phyloP scores from a whole-genome alignment of 2,888 invertebrate species.

The Machimus atricapillus region DNA sequence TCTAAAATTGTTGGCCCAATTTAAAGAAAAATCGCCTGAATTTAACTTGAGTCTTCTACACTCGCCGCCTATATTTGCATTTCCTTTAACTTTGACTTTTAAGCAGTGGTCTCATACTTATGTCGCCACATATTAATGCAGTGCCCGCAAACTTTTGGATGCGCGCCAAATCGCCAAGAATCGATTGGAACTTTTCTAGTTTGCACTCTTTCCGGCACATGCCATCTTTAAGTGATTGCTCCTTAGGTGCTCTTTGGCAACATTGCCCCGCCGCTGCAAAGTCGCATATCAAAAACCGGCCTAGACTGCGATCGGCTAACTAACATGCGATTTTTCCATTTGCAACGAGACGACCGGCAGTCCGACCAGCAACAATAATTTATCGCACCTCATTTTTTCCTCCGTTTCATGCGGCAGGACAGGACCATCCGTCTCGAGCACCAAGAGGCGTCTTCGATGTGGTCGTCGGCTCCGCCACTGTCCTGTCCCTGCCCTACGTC shows the following conservation, averaged over 20 bases:
- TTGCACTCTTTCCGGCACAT: conserved; percentile 3
- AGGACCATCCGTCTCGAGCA: not conserved
- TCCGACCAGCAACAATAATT: not conserved
- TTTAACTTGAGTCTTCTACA: not conserved
- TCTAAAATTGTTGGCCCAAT: not conserved
- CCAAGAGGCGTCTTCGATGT: not conserved
- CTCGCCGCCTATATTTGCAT: not conserved
- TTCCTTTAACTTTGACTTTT: not conserved
- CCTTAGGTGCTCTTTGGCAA: not conserved
- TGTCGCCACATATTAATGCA: conserved; percentile 11
- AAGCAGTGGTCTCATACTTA: not conserved
- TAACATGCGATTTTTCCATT: not conserved
- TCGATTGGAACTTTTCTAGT: not conserved
- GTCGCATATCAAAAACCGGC: not conserved
- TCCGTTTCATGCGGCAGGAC: not conserved
- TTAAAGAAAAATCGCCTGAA: not conserved
- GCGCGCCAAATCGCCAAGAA: not conserved
- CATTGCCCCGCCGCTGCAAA: not conserved
- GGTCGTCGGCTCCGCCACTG: not conserved
- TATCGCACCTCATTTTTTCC: not conserved
- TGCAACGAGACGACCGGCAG: not conserved
- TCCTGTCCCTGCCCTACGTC: not conserved
- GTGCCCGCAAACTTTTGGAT: not conserved
- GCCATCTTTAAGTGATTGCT: not conserved
- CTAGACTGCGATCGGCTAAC: not conserved